Evolutionary conservation across 2,113 vertebrate genomes (phyloP).

Genomic region (Sminthopsis crassicaudata): DNA sequence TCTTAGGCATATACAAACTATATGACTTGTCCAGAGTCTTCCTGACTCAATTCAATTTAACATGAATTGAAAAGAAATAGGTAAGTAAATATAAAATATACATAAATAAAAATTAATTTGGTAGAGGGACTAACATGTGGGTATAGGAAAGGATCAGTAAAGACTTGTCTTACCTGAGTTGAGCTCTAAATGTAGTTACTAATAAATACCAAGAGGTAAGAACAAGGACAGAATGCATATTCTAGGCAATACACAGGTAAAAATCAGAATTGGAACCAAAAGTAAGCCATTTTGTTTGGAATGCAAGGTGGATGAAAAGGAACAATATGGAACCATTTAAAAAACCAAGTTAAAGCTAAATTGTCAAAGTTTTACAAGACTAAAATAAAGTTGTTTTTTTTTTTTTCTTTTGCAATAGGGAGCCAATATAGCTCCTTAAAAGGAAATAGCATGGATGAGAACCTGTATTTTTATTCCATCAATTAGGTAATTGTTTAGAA

Average conservation of each 20-base stretch:
- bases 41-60: neutral
- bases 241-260: neutral
- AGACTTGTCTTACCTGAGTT: neutral
- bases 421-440: neutral
- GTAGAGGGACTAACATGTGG: neutral
- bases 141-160: neutral
- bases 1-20: neutral
- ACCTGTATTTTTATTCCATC: neutral
- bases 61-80: neutral
- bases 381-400: neutral
- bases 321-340: neutral
- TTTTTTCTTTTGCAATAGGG: neutral
- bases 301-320: neutral
- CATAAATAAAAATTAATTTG: neutral
- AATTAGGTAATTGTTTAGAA: neutral
- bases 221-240: neutral
- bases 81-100: neutral
- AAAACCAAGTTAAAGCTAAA: neutral
- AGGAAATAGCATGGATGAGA: neutral
- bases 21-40: neutral
- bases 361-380: neutral
- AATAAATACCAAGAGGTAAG: neutral
- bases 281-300: neutral
- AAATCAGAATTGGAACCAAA: neutral
- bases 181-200: neutral